A percentile compares a stretch with the other conserved stretches of the same genome.
Conservation (phyloP, 2,888 invertebrate genomes). For the Chymomyza amoena region DNA sequence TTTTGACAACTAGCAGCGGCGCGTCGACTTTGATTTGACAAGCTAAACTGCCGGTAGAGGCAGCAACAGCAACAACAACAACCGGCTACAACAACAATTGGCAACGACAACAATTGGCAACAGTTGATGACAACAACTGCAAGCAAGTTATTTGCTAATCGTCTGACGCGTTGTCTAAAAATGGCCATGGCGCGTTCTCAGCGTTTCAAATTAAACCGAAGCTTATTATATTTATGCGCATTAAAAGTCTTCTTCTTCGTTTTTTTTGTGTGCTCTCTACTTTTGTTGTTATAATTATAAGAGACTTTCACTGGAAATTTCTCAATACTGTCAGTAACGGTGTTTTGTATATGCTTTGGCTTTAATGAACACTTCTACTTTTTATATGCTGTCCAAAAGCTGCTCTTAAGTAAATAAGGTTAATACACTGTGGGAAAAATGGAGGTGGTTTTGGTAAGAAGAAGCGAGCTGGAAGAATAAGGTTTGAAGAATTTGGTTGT, state of each 20-base stretch:
- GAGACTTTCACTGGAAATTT: neutral
- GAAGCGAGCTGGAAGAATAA: too few relatives aligned
- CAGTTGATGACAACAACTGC: neutral
- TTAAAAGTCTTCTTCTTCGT: neutral
- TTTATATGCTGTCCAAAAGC: neutral
- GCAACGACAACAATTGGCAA: neutral
- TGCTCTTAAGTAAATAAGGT: too few relatives aligned
- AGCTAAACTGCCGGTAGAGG: neutral
- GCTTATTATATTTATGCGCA: neutral
- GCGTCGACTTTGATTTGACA: slow-evolving; percentile 8
- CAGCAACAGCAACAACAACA: slow-evolving; percentile 1
- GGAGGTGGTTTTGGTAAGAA: too few relatives aligned
- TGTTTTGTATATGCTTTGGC: neutral
- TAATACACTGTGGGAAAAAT: too few relatives aligned
- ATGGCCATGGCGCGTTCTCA: neutral
- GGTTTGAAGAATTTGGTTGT: too few relatives aligned
- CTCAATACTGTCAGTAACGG: neutral
- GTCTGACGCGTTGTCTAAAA: neutral
- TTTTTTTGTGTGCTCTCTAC: neutral
- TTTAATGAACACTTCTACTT: neutral
- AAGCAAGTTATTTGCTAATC: slow-evolving; percentile 6
- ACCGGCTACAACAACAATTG: neutral
- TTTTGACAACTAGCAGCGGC: slow-evolving; percentile 7
- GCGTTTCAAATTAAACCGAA: neutral
- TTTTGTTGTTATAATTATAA: neutral